phyloP scores from a whole-genome alignment of 2,797 vertebrate genomes.

The Gallinago nigripennis region DNA sequence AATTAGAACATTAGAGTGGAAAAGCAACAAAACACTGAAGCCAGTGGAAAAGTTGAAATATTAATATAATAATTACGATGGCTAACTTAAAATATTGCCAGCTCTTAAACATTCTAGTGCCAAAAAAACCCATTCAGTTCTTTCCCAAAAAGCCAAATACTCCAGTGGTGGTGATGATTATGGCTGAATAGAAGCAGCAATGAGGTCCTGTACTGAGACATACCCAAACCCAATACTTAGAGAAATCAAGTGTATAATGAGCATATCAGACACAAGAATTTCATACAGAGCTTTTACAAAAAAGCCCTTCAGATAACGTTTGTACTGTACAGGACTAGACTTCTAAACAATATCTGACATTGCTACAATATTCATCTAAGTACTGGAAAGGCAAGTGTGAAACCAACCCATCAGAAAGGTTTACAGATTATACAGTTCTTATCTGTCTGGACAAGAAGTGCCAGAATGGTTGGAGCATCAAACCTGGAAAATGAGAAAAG shows the following conservation, averaged over 20 bases:
- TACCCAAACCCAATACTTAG: not conserved
- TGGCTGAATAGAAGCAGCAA: not conserved
- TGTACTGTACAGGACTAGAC: not conserved
- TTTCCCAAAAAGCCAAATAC: not conserved
- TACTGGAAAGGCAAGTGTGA: not conserved
- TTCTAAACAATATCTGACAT: not conserved
- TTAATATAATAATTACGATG: not conserved
- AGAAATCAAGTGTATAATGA: not conserved
- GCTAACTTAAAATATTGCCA: not conserved
- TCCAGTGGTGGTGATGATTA: not conserved
- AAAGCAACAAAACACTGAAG: not conserved
- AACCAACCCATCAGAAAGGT: not conserved
- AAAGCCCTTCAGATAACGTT: conserved; percentile 52
- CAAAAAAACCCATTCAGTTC: not conserved
- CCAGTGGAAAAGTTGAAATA: not conserved
- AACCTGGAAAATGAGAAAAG: not conserved
- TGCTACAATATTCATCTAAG: not conserved
- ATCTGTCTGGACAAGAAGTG: not conserved
- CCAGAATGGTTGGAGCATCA: not conserved
- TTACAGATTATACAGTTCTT: not conserved
- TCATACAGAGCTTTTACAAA: conserved; percentile 49
- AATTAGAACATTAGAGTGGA: conserved; percentile 23
- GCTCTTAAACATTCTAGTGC: not conserved
- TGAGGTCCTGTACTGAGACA: not conserved
- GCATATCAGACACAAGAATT: not conserved